Evolutionary conservation across 2,113 vertebrate genomes (phyloP).

Genomic region (Halichoerus grypus): DNA sequence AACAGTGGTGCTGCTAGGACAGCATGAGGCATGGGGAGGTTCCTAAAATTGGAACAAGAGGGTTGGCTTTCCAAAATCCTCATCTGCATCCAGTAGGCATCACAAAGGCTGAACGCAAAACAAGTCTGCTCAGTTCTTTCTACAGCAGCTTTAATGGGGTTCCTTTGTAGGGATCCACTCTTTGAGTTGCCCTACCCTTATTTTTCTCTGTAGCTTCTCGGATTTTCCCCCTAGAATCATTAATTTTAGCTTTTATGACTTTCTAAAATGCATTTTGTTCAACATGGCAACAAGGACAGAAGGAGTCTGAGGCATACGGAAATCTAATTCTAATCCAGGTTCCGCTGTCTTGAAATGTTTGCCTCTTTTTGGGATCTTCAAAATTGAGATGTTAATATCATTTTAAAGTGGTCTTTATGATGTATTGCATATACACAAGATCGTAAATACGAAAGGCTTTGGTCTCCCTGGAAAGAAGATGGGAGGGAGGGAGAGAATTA

Average conservation of each 20-base stretch:
- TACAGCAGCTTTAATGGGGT: neutral
- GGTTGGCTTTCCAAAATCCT: neutral
- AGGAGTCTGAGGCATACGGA: neutral
- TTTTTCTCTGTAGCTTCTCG: neutral
- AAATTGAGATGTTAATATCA: constrained; percentile 26
- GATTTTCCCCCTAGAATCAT: neutral
- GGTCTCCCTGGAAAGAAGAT: neutral
- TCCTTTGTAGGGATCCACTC: neutral
- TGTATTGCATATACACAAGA: neutral
- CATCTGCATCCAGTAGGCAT: neutral
- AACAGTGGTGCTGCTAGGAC: neutral
- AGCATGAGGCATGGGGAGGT: neutral
- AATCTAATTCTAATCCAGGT: constrained; percentile 12
- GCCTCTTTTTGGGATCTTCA: neutral
- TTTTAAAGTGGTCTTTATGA: neutral
- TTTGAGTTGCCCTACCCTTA: neutral
- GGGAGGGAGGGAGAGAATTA: neutral
- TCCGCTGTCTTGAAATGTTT: constrained; percentile 20
- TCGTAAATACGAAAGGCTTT: neutral
- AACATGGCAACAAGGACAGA: neutral
- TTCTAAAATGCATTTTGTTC: constrained; percentile 53
- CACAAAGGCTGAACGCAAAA: neutral
- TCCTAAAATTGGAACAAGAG: neutral
- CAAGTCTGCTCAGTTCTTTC: neutral
- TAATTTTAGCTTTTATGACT: neutral